These are phyloP conservation scores for Centruroides sculpturatus DNA, from an alignment of 1,140 invertebrate genomes.

Conservation along the genomic window DNA sequence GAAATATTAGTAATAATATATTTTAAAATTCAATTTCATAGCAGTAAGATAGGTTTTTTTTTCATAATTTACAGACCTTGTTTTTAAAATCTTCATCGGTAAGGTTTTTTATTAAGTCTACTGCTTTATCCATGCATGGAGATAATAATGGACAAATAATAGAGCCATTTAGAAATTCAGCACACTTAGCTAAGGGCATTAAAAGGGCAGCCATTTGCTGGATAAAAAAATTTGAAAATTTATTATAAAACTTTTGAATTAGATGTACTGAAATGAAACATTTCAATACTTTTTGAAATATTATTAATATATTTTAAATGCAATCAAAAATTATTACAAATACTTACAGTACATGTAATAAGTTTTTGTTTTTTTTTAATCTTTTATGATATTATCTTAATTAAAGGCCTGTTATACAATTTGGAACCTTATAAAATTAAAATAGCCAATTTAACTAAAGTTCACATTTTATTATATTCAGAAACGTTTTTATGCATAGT, in stretches of 20 bases:
- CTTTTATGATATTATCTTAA: too few species aligned
- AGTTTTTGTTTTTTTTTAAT: too few species aligned
- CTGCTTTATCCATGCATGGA: constrained; percentile 26
- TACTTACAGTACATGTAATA: too few species aligned
- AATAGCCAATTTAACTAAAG: too few species aligned
- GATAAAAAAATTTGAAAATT: constrained; percentile 6
- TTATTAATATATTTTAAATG: too few species aligned
- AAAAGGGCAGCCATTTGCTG: constrained; percentile 32
- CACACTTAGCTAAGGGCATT: constrained; percentile 30
- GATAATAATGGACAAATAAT: constrained; percentile 12
- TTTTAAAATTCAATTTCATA: neutral
- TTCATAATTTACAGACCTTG: constrained; percentile 25
- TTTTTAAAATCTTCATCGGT: constrained; percentile 35
- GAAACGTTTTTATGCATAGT: too few species aligned
- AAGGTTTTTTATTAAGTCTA: constrained; percentile 29
- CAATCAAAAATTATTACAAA: too few species aligned
- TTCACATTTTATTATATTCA: too few species aligned
- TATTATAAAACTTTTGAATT: neutral
- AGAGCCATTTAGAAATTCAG: constrained; percentile 28
- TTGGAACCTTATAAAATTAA: too few species aligned
- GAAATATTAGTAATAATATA: neutral
- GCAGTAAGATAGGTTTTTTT: constrained; percentile 1
- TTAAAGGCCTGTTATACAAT: neutral
- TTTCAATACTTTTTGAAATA: too few species aligned
- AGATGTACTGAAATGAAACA: too few species aligned